Conservation (phyloP, 2,888 invertebrate species). For the Campoletis raptor region DNA sequence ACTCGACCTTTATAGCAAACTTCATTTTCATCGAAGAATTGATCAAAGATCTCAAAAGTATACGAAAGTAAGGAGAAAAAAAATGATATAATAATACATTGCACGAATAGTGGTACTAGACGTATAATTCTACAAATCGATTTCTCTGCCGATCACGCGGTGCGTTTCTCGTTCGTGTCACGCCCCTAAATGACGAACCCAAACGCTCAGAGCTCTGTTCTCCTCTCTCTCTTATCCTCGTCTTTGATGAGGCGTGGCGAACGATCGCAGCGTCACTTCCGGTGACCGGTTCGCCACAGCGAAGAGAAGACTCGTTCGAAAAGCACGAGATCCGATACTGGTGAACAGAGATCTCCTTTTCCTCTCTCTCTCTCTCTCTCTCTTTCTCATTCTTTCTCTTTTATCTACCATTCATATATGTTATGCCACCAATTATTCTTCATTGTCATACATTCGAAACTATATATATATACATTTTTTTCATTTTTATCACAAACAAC, state of each 20-base stretch:
- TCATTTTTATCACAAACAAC: constrained; percentile 42
- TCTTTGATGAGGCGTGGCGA: constrained; percentile 81
- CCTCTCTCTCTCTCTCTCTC: constrained; percentile 41
- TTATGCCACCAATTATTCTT: constrained; percentile 53
- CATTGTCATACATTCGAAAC: constrained; percentile 23
- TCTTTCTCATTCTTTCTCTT: constrained; percentile 22
- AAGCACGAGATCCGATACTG: constrained; percentile 40
- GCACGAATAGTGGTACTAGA: constrained; percentile 60
- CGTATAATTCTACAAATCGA: constrained; percentile 67
- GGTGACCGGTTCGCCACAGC: constrained; percentile 71
- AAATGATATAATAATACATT: constrained; percentile 55
- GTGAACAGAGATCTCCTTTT: constrained; percentile 35
- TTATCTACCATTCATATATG: background rate
- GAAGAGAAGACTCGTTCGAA: constrained; percentile 48
- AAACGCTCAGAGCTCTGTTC: constrained; percentile 64
- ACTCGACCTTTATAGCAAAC: constrained; percentile 28
- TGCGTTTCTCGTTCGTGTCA: constrained; percentile 67
- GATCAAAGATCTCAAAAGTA: constrained; percentile 42
- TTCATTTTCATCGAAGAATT: constrained; percentile 35
- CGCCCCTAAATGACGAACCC: constrained; percentile 74
- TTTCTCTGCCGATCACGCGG: constrained; percentile 67
- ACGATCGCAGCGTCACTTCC: constrained; percentile 81
- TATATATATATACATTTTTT: constrained; percentile 10
- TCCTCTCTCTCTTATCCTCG: constrained; percentile 62
- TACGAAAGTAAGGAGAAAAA: constrained; percentile 32